A percentile compares a stretch with the other conserved stretches of the same genome.
phyloP scores from a whole-genome alignment of 2,113 vertebrate genomes.

The Columba janthina region DNA sequence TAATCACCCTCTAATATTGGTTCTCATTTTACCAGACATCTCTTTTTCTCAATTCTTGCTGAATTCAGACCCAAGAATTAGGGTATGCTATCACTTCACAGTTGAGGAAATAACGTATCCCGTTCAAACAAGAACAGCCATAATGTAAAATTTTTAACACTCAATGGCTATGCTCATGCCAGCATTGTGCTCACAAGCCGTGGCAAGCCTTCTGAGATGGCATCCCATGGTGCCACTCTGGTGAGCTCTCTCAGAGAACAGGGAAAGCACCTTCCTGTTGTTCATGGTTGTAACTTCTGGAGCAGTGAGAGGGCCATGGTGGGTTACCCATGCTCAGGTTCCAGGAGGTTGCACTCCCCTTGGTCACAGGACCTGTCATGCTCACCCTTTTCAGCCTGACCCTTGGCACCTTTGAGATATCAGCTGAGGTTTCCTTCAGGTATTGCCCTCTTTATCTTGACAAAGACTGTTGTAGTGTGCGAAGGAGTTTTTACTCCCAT shows the following conservation, averaged over 20 bases:
- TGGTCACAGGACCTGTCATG: neutral
- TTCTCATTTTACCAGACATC: neutral
- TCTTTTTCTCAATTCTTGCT: neutral
- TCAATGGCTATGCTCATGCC: neutral
- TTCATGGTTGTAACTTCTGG: neutral
- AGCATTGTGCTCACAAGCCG: rapidly evolving
- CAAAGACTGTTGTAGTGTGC: neutral
- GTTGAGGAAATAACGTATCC: neutral
- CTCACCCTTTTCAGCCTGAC: neutral
- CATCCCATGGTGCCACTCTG: neutral
- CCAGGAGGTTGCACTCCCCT: neutral
- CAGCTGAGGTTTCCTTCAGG: neutral
- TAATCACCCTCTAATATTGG: neutral
- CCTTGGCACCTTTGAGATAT: neutral
- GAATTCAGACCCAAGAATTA: neutral
- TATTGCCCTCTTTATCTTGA: neutral
- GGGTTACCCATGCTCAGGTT: neutral
- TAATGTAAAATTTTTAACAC: neutral
- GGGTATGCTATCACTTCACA: neutral
- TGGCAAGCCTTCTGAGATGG: neutral
- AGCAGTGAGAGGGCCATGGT: neutral
- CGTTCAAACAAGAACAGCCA: neutral
- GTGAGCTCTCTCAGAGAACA: neutral
- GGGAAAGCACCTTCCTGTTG: neutral
- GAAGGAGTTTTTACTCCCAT: neutral